Conservation (phyloP, 1,140 invertebrate species). For the Zaprionus gabonicus region DNA sequence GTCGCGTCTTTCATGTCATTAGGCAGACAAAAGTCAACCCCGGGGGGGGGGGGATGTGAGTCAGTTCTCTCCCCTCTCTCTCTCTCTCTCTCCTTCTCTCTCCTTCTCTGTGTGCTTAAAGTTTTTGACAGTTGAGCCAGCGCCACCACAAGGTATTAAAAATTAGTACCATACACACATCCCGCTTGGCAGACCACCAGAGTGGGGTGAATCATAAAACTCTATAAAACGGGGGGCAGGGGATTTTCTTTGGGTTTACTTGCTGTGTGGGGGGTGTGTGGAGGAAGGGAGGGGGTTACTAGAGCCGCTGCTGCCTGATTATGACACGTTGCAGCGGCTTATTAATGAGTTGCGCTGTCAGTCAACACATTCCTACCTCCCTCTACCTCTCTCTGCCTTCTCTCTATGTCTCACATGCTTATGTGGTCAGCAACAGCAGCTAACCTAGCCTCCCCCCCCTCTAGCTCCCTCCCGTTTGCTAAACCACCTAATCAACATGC, state of each 20-base stretch:
- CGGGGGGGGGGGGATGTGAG: neutral
- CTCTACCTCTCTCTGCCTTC: neutral
- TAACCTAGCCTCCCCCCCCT: neutral
- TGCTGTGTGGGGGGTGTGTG: neutral
- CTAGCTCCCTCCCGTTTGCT: too few species aligned
- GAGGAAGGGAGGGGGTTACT: neutral
- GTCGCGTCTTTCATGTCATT: constrained; percentile 28
- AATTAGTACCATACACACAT: constrained; percentile 45
- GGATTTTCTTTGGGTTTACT: neutral
- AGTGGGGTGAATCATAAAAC: constrained; percentile 32
- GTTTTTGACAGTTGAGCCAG: constrained; percentile 31
- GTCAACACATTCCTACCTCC: constrained; percentile 29
- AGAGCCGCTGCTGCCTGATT: constrained; percentile 37
- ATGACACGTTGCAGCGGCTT: constrained; percentile 62
- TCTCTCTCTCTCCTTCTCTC: too few species aligned
- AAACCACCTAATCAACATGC: constrained; percentile 3
- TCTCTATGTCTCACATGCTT: neutral
- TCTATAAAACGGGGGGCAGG: neutral
- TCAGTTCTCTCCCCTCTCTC: too few species aligned
- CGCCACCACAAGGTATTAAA: constrained; percentile 62
- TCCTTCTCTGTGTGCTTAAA: neutral
- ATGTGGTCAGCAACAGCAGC: neutral
- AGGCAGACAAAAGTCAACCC: constrained; percentile 24
- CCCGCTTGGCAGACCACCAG: constrained; percentile 38
- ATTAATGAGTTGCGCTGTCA: constrained; percentile 61